A percentile compares a stretch with the other conserved stretches of the same genome.
These are phyloP conservation scores for Ectropis grisescens DNA, from an alignment of 1,140 invertebrate genomes.

Conservation along the genomic window DNA sequence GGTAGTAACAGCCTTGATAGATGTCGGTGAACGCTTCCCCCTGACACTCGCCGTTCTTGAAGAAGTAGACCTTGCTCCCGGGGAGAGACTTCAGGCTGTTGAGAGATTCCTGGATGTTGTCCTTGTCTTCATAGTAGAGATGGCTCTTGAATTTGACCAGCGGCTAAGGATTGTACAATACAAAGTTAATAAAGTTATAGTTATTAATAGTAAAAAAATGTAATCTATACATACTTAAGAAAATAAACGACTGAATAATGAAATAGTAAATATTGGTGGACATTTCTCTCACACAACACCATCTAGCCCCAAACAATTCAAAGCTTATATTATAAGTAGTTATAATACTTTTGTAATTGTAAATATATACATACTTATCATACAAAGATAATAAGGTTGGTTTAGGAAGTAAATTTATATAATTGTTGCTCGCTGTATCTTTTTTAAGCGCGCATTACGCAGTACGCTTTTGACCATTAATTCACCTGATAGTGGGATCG, in stretches of 20 bases:
- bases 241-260: too few species aligned
- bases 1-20: conserved; percentile 94
- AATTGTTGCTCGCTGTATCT: too few species aligned
- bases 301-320: too few species aligned
- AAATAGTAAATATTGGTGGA: too few species aligned
- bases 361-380: too few species aligned
- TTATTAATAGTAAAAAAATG: neutral
- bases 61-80: conserved; percentile 92
- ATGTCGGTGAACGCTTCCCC: conserved; percentile 90
- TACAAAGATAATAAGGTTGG: too few species aligned
- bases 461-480: too few species aligned
- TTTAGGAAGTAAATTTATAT: too few species aligned
- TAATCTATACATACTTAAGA: neutral
- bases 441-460: too few species aligned
- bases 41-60: conserved; percentile 92
- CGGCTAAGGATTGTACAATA: conserved; percentile 74
- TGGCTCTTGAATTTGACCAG: conserved; percentile 98
- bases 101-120: conserved; percentile 88
- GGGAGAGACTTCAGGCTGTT: conserved; percentile 82
- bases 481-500: too few species aligned
- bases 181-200: neutral
- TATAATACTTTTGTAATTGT: neutral
- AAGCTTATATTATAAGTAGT: neutral
- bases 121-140: conserved; percentile 98
- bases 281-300: too few species aligned